Evolutionary conservation across 2,888 invertebrate genomes (phyloP), one percentile per base, ranked within the genome.

Genomic region (Athalia rosae): DNA sequence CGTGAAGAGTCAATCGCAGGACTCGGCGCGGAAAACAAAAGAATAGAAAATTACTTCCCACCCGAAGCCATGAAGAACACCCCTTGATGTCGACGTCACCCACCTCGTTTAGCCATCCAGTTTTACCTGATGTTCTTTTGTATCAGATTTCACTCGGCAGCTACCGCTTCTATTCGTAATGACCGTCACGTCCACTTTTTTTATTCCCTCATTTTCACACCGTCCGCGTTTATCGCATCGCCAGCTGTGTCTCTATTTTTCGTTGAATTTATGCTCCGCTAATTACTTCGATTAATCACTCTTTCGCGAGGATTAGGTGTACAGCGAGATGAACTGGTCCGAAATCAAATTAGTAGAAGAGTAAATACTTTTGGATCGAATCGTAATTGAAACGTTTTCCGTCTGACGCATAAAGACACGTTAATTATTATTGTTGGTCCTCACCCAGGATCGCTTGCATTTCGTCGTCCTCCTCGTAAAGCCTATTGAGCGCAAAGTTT

Each of bases 121-220:
- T 71, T 71, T 13, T 71, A 43, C 43, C 69, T 43, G 69, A 71
- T 71, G 58, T 71, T 58, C 69, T 71, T 71, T 71, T 71, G 69
- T 71, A 71, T 71, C 69, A 71, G 69, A 58, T 71, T 71, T 71
- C 69, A 56, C 69, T 71, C 69, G 58, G 69, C 45, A 28, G 28
- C 28, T 28, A 28, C 58, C 45, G 69, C 58, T 45, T 71, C 58
- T 58, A 58, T 56, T 45, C 69, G 8, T 45, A 43, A 43, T 41
- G 56, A 2, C 43, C 53, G 53, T 53, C 45, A 56, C 69, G 45
- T 58, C 56, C 53, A 13, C 58, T 45, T 5, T 71, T 71, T 58
- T 58, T 56, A 4, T 13, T 56, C 41, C 50, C 53, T 8, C 8
- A 47, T 64, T 64, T 64, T 64, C 64, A 47, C 13, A 11, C 47